Base-by-base conservation (phyloP, 1,140 invertebrate species). In the Solenopsis invicta region DNA sequence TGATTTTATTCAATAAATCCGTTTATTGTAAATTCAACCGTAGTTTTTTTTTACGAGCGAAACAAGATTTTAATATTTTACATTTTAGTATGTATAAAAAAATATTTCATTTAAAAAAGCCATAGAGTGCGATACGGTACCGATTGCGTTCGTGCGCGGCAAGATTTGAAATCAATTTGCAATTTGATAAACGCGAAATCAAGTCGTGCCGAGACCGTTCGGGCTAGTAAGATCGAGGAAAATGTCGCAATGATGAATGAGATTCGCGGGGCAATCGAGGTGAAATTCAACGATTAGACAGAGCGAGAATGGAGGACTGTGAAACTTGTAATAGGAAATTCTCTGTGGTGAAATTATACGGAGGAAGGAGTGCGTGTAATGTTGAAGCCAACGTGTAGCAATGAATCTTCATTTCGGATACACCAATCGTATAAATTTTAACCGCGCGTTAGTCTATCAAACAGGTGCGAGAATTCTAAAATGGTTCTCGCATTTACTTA, bases 261-360 rank as follows among this genome's bases (percentile, higher is more conserved):
- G 64, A 80, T 82, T 82, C 67, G 77, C 69, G 77, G 71, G 66
- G 52, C 61, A 87, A 80, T 78, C 80, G 69, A 75, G 56, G 69
- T 41, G 80, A 61, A 74, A 75, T 61, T 84, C 80, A 37, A 75
- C 71, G 69, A 77, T 71, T 50, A 64, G 87, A 74, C n/a, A 62
- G 72, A 21, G 50, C 48, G 66, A 72, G 67, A 61, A 90, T 61
- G 85, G 75, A 86, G 76, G 21, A 64, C 59, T 54, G 69, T 76
- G 56, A 48, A 80, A 80, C 74, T 67, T 77, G 61, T 80, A 81
- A 67, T 86, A 80, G 76, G 76, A 87, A 88, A 88, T 88, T 90
- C 88, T 90, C 87, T 61, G 64, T 74, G 72, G 87, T 77, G 84
- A 87, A 88, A 88, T 90, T 90, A 88, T 85, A 85, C 88, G 37